Percentiles rank a stretch among this genome's conserved stretches.
Evolutionary conservation across 2,797 vertebrate genomes (phyloP).

Genomic region (Scolopax rusticola): DNA sequence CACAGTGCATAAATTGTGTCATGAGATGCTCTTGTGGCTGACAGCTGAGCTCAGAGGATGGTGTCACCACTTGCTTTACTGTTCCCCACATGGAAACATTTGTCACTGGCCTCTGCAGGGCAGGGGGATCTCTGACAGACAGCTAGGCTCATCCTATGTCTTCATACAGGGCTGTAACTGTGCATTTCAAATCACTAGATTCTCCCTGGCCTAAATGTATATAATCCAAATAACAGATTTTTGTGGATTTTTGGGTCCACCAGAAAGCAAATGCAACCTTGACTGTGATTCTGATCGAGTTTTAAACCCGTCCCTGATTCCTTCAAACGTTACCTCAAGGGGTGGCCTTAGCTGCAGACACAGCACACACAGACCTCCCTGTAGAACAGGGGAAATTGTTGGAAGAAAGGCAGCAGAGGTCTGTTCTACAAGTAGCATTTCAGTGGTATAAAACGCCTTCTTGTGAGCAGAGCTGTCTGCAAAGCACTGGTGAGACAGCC

Average conservation of each 20-base stretch:
- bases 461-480: neutral
- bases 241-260: neutral
- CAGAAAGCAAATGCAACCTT: neutral
- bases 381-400: neutral
- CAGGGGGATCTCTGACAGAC: too few relatives aligned
- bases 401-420: neutral
- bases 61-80: neutral
- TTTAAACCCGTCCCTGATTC: neutral
- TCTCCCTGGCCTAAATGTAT: neutral
- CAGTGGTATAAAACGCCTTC: neutral
- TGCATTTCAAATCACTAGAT: neutral
- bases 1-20: neutral
- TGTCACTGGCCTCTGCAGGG: neutral
- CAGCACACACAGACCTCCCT: neutral
- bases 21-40: neutral
- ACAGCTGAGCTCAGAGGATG: neutral
- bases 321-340: neutral
- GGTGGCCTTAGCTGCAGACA: fast-evolving
- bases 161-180: neutral
- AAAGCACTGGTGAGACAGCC: neutral
- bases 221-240: neutral
- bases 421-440: neutral
- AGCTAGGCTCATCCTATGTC: neutral
- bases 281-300: neutral
- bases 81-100: neutral